Percentiles rank a stretch among this genome's conserved stretches.
Conservation (phyloP, 2,888 invertebrate genomes). For the Synergus japonicus region DNA sequence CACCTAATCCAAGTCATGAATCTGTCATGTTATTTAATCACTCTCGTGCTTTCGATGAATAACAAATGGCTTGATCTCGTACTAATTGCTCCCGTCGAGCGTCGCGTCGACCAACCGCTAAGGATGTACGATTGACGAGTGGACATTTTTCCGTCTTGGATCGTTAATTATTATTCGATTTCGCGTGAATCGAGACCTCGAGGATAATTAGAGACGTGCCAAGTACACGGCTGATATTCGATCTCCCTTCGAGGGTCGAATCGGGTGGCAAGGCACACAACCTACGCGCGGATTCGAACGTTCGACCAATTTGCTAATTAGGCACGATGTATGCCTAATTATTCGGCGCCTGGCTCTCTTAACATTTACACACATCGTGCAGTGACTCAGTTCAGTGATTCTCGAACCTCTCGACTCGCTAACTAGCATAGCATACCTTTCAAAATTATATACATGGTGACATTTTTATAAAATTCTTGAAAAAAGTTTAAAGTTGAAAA, state of each 20-base stretch:
- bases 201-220: conserved; percentile 49
- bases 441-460: background rate
- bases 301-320: conserved; percentile 67
- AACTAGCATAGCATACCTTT: background rate
- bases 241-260: conserved; percentile 47
- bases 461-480: background rate
- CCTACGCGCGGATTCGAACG: conserved; percentile 46
- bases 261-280: conserved; percentile 44
- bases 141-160: conserved; percentile 21
- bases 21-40: conserved; percentile 38
- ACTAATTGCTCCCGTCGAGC: conserved; percentile 32
- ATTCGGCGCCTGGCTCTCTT: conserved; percentile 55
- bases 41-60: conserved; percentile 27
- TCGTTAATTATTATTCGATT: conserved; percentile 38
- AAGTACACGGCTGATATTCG: conserved; percentile 49
- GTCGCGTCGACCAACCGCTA: conserved; percentile 19
- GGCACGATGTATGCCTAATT: conserved; percentile 64
- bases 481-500: background rate
- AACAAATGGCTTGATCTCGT: conserved; percentile 34
- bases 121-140: conserved; percentile 22
- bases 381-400: background rate
- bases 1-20: conserved; percentile 33
- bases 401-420: background rate
- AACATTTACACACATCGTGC: conserved; percentile 28
- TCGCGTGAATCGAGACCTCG: conserved; percentile 40